A percentile compares a stretch with the other conserved stretches of the same genome.
These are phyloP conservation scores for Stomorhina lunata DNA, from an alignment of 2,888 invertebrate species.

Conservation along the genomic window DNA sequence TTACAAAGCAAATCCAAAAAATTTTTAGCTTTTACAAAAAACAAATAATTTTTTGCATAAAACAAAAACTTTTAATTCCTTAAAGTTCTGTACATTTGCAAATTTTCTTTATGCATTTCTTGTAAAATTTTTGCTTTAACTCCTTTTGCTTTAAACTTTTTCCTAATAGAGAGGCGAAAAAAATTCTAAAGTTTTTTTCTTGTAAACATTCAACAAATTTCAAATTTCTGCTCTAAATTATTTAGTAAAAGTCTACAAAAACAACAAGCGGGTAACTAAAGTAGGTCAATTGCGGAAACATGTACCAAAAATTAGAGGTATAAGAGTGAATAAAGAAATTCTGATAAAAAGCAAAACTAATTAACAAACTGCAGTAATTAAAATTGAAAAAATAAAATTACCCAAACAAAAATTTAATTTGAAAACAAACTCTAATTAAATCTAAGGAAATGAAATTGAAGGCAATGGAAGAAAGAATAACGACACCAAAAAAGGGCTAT, in stretches of 20 bases:
- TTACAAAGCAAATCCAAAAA: too few species aligned
- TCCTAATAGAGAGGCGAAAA: background rate
- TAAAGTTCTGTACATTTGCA: background rate
- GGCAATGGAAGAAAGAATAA: too few species aligned
- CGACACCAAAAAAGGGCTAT: too few species aligned
- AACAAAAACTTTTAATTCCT: too few species aligned
- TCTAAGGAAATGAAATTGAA: background rate
- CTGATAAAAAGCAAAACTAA: slow-evolving; percentile 46
- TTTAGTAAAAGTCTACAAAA: slow-evolving; percentile 11
- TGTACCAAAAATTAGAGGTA: slow-evolving; percentile 35
- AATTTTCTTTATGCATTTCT: background rate
- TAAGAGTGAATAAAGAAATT: background rate
- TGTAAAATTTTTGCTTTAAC: background rate
- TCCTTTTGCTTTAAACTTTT: slow-evolving; percentile 22
- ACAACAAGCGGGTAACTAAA: slow-evolving; percentile 9
- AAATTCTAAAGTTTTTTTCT: slow-evolving; percentile 19
- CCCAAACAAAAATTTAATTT: background rate
- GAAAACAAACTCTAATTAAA: background rate
- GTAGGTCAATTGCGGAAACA: slow-evolving; percentile 55
- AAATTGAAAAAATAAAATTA: slow-evolving; percentile 22
- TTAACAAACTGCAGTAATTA: slow-evolving; percentile 55
- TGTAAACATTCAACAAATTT: slow-evolving; percentile 14
- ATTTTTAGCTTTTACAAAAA: too few species aligned
- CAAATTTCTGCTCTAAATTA: slow-evolving; percentile 22
- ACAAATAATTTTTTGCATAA: too few species aligned